Base-by-base conservation (phyloP, 92 coral and sea anemone species). In the Micromussa lordhowensis region DNA sequence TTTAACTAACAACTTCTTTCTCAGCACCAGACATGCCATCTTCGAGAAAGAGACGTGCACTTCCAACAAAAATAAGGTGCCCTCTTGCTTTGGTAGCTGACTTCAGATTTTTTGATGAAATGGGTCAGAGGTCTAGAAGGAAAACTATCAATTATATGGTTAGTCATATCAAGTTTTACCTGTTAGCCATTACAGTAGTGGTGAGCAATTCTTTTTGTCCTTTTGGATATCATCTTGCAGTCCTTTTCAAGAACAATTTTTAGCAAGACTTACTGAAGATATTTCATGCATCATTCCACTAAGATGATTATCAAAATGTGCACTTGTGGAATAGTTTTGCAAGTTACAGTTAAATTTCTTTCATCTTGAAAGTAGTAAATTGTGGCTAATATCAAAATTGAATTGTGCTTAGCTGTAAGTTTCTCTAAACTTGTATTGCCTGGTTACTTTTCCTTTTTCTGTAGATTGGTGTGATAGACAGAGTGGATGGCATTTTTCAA, bases 141-240 rank as follows among this genome's bases (percentile, higher is more conserved):
- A 88, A 92, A 76, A 89, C 98, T 14, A 90, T 94, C 83, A 91
- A 95, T 83, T 96, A 96, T 74, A 97, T 97, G 98, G 99, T 95
- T 21, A 36, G 78, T 19, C 0, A 2, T 28, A 35, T 32, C 22
- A 15, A 55, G 12, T 44, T 44, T 8, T 44, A 44, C 51, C 10
- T 44, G 8, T 44, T 44, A 44, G 51, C 51, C 51, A 44, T 44
- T 44, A 44, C 51, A 44, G 51, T 7, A 44, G 51, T 44, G 51
- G 13, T 44, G 12, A 44, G 51, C 51, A 44, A 44, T 44, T 44
- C 0, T 44, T 44, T 44, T 44, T 44, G 13, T 44, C 51, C 0
- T 44, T 44, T 44, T 44, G 51, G 51, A 9, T 44, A 9, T 44
- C 51, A 44, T 44, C 9, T 8, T 44, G 51, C 9, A 44, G 51